phyloP scores from a whole-genome alignment of 1,140 invertebrate species.

The Micrasema minimum region DNA sequence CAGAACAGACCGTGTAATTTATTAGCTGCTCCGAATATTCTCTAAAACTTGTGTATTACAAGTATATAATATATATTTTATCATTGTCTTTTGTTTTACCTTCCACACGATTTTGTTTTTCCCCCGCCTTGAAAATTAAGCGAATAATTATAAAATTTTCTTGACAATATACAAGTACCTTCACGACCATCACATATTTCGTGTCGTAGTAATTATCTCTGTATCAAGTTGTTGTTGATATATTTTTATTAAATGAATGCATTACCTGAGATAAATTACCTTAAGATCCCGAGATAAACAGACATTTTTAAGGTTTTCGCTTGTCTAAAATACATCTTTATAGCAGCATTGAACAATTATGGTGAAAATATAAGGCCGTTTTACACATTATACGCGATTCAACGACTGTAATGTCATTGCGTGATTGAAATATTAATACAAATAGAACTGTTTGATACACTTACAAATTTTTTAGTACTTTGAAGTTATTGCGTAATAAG shows the following conservation, averaged over 20 bases:
- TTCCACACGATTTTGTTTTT: conserved; percentile 20
- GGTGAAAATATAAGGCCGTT: conserved; percentile 1
- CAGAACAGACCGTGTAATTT: conserved; percentile 8
- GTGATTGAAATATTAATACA: conserved; percentile 12
- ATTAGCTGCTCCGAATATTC: background rate
- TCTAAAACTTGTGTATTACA: conserved; percentile 13
- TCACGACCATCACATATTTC: no score
- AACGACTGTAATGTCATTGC: conserved; percentile 2
- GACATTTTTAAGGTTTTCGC: background rate
- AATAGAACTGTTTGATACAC: background rate
- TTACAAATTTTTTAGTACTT: background rate
- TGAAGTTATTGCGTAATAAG: no score
- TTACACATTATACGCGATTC: background rate
- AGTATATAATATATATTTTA: conserved; percentile 4
- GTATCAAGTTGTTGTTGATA: no score
- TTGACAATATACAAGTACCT: background rate
- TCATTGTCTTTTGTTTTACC: conserved; percentile 22
- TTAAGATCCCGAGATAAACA: no score
- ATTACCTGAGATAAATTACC: no score
- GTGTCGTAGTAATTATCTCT: no score
- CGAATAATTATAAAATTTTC: conserved; percentile 11
- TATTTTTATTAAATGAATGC: no score
- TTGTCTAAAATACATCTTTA: background rate
- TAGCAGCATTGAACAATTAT: conserved; percentile 3
- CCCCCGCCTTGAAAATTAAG: conserved; percentile 11